Base-by-base conservation (phyloP, 2,888 invertebrate genomes). In the Eupithecia abbreviata region DNA sequence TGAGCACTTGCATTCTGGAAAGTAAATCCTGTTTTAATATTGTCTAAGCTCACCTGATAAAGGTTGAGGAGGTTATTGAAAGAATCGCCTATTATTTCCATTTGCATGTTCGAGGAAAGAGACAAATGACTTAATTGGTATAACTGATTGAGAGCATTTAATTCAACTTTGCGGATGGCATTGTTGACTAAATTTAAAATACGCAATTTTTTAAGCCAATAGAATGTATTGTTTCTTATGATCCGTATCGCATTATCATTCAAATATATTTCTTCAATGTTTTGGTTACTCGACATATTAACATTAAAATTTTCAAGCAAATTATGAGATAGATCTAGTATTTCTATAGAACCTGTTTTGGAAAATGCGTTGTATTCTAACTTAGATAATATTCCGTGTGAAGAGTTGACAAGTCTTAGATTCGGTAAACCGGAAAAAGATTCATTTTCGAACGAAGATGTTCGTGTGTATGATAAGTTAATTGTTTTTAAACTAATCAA, bases 311-410 rank as follows among this genome's bases (percentile, higher is more conserved):
- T 41, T 15, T 76, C 74, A 43, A 84, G 72, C 45, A 81, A 75
- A 45, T 84, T 84, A 70, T 82, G 71, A 9, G 83, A 83, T 4
- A 83, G 70, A 51, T 77, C 80, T 15, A 84, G 69, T 73, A 73
- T 73, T 75, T 79, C 75, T 67, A 83, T 62, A 10, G 76, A 78
- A 3, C 79, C 81, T 42, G 80, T 77, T 13, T 77, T 72, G 47
- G 75, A 49, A 72, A 83, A 82, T 7, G 80, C 73, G 71, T 82
- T 80, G 72, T 77, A 80, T 51, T 72, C 79, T 66, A 84, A 74
- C 42, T 42, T 69, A 0, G 74, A 30, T 72, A 84, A 75, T 65
- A 82, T 77, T 30, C 84, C 80, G 74, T 65, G 78, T 47, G 84
- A 78, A 13, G 79, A 74, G 72, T 84, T 82, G 3, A 84, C 18